Base-by-base conservation (phyloP, 2,797 vertebrate genomes). In the Menidia menidia region DNA sequence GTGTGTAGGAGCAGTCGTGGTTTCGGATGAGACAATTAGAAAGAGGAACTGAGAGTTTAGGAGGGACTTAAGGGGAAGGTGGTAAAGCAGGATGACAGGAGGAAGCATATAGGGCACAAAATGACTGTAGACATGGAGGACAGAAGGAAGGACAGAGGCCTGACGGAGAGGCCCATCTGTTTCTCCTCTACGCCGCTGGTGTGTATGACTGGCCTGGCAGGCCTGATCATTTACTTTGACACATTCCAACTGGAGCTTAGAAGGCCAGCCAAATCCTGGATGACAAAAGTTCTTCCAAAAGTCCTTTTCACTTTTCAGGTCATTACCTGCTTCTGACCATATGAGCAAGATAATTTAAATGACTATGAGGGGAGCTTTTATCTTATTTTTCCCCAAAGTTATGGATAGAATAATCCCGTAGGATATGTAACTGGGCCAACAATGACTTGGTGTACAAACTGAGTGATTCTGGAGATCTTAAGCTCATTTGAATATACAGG, bases 101-200 rank as follows among this genome's bases (percentile, higher is more conserved):
- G 71, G 60, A 68, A 53, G 62, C 68, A 47, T 67, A 65, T 15
- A 60, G 76, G 33, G 10, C 70, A 39, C 19, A 13, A 68, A 62
- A 41, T 69, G 77, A 77, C 80, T 64, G 64, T 79, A 84, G 82
- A 78, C 39, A 60, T 67, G 66, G 75, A 77, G 41, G 30, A 68
- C 71, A 81, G 69, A 47, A 65, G 71, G 75, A 79, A 75, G 76
- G 82, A 81, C 68, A 61, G 60, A 61, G 77, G 75, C 76, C 83
- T 87, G 69, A 87, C 82, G 19, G 82, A 74, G 86, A 78, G 77
- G 80, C 79, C 90, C 91, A 91, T 93, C 92, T 93, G 92, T 81
- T 90, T 89, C 72, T 68, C 71, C 60, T 89, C 65, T 54, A 55
- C 45, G 42, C 58, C 77, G 33, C 60, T 43, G 19, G 63, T 84